Conservation (phyloP, 1,140 invertebrate genomes). For the Drosophila ohnishii region DNA sequence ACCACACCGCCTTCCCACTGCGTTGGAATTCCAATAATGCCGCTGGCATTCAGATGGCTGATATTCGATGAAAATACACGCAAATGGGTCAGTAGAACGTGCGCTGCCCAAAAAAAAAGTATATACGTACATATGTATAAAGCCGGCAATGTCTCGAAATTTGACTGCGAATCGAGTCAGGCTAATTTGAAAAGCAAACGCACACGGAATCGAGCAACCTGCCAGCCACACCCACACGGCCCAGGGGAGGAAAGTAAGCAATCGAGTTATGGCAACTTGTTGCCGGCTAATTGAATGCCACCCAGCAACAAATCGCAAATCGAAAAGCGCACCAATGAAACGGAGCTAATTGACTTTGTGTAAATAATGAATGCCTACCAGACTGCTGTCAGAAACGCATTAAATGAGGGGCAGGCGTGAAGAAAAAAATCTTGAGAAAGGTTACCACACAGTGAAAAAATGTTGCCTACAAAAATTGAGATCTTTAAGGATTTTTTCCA, state of each 20-base stretch:
- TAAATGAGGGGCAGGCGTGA: constrained; percentile 16
- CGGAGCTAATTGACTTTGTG: constrained; percentile 64
- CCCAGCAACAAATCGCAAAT: constrained; percentile 40
- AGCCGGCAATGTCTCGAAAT: constrained; percentile 31
- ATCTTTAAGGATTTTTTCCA: background rate
- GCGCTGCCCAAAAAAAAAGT: constrained; percentile 29
- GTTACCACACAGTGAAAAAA: constrained; percentile 17
- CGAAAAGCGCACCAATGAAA: constrained; percentile 62
- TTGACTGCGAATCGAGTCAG: constrained; percentile 55
- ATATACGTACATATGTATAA: background rate
- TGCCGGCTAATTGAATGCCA: constrained; percentile 71
- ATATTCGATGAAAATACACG: constrained; percentile 42
- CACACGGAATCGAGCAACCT: constrained; percentile 18
- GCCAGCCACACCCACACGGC: constrained; percentile 30
- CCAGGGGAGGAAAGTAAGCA: constrained; percentile 56
- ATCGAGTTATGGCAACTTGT: constrained; percentile 68
- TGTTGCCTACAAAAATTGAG: background rate
- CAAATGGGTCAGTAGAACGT: constrained; percentile 76
- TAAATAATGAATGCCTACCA: constrained; percentile 46
- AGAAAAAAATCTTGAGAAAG: constrained; percentile 22
- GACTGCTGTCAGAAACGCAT: constrained; percentile 65
- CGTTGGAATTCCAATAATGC: constrained; percentile 50
- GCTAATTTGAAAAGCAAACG: constrained; percentile 75
- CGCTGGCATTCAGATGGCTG: constrained; percentile 31
- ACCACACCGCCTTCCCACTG: constrained; percentile 7